Base-by-base conservation (phyloP, 2,113 vertebrate species). In the Chauna torquata region DNA sequence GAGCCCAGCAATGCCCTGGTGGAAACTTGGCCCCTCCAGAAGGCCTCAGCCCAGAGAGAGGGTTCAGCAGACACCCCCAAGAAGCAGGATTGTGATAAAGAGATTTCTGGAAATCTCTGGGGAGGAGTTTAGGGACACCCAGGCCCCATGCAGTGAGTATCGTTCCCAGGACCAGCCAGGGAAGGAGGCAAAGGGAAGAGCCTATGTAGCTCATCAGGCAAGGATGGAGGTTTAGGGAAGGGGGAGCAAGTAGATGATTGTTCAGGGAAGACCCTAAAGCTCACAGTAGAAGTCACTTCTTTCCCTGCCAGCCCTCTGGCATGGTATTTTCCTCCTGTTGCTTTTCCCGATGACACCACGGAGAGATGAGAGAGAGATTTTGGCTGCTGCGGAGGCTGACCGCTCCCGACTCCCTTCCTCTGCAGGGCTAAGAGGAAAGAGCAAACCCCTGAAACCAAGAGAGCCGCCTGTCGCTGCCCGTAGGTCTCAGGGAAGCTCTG, bases 81-180 rank as follows among this genome's bases (percentile, higher is more conserved):
- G 20, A 34, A n/a, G 22, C 16, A 54, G 55, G 28, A 28, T 19
- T 12, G 11, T 12, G 54, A 66, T 44, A 27, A 27, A 12, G 23
- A 61, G 61, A 40, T n/a, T n/a, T 3, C 4, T 30, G n/a, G 45
- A 12, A 40, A 45, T 42, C 27, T 42, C 18, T 13, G 38, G 25
- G 38, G 38, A 64, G 38, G 62, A 65, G 62, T 30, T 42, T 52
- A 52, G 57, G 82, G 59, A 36, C 40, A 38, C 13, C 66, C 55
- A 24, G 32, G 23, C 28, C 34, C 36, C 34, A 5, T 0, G 0
- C 47, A 57, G 45, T 9, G 3, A 7, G 24, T 34, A 3, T 5
- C 19, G 12, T 18, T 49, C 55, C 54, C 17, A 18, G 82, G 85
- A 74, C 59, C 57, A 77, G 69, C 42, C 58, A 40, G 47, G 54